Evolutionary conservation across 2,888 invertebrate genomes (phyloP).

Genomic region (Melieria crassipennis): DNA sequence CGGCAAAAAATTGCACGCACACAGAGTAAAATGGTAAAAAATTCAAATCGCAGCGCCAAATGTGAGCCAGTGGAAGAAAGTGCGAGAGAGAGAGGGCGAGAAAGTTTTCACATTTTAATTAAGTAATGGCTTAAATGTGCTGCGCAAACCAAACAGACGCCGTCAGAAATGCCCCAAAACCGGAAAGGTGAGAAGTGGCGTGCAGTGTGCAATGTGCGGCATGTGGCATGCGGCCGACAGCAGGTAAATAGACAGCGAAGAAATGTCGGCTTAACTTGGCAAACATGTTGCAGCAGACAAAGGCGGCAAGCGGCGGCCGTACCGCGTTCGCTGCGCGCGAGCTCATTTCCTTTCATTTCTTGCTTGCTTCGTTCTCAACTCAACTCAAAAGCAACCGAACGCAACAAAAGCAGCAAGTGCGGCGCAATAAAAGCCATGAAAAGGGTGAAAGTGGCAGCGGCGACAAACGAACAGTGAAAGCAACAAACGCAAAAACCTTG

Average conservation of each 20-base stretch:
- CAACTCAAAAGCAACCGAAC: neutral
- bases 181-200: neutral
- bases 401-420: neutral
- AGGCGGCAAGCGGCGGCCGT: neutral
- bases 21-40: no score
- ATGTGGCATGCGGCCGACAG: neutral
- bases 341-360: no score
- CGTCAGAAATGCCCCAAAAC: neutral
- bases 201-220: neutral
- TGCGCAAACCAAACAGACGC: neutral
- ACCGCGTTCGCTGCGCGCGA: no score
- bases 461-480: neutral
- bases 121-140: conserved; percentile 20
- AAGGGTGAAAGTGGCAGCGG: neutral
- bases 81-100: neutral
- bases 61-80: neutral
- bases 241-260: neutral
- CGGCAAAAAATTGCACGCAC: no score
- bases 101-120: conserved; percentile 22
- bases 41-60: neutral
- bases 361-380: no score
- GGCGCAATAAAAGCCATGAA: neutral
- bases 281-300: neutral
- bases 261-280: neutral
- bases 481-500: neutral